A percentile compares a stretch with the other conserved stretches of the same genome.
Conservation (phyloP, 2,888 invertebrate genomes). For the Sipunculus nudus region DNA sequence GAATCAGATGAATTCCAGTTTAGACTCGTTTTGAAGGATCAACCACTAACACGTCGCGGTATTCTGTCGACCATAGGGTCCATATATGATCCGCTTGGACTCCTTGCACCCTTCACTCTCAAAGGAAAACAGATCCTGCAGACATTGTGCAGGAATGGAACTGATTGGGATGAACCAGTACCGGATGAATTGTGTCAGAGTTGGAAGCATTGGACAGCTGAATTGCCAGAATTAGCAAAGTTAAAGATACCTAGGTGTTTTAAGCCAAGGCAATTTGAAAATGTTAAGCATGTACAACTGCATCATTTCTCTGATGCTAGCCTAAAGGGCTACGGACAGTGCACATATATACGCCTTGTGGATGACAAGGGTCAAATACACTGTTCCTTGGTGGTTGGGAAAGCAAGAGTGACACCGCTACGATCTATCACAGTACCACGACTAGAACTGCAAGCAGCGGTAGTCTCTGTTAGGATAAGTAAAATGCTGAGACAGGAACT, state of each 20-base stretch:
- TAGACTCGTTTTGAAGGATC: background rate
- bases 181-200: background rate
- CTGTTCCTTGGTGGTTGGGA: conserved; percentile 18
- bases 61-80: conserved; percentile 14
- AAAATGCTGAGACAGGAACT: conserved; percentile 17
- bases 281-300: background rate
- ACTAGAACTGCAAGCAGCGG: conserved; percentile 23
- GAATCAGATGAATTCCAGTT: conserved; percentile 10
- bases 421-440: conserved; percentile 16
- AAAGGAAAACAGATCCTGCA: conserved; percentile 13
- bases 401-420: conserved; percentile 21
- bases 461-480: conserved; percentile 12
- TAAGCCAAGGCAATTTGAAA: background rate
- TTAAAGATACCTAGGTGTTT: background rate
- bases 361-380: conserved; percentile 7
- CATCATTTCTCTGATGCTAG: conserved; percentile 29
- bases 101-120: conserved; percentile 65
- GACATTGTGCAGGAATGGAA: background rate
- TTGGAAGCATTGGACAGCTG: conserved; percentile 16
- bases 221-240: background rate
- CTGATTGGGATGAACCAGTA: conserved; percentile 18
- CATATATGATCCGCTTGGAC: conserved; percentile 46
- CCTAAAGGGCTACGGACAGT: conserved; percentile 20
- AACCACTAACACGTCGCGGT: conserved; percentile 10
- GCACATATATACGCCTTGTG: conserved; percentile 11